Evolutionary conservation across 2,888 invertebrate genomes (phyloP).

Genomic region (Scaptomyza polygonia): DNA sequence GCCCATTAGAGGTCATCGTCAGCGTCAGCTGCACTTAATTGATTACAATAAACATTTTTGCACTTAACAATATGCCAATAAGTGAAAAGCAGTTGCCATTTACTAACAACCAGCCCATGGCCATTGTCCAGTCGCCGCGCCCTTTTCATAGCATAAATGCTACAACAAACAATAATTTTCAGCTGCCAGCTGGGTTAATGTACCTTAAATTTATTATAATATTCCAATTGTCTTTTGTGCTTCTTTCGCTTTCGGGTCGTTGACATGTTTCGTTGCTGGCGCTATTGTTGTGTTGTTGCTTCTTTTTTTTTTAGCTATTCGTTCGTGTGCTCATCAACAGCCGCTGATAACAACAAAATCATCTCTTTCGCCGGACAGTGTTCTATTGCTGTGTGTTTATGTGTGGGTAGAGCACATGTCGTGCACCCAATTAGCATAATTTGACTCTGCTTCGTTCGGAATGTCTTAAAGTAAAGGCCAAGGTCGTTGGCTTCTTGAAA

Average conservation of each 20-base stretch:
- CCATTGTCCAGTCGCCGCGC: slow-evolving; percentile 37
- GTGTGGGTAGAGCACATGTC: slow-evolving; percentile 31
- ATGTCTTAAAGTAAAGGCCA: slow-evolving; percentile 36
- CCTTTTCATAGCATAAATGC: slow-evolving; percentile 33
- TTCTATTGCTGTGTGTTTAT: slow-evolving; percentile 14
- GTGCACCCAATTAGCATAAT: slow-evolving; percentile 53
- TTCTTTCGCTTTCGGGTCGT: slow-evolving; percentile 68
- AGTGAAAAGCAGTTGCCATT: slow-evolving; percentile 27
- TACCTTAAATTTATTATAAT: slow-evolving; percentile 79
- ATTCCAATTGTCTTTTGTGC: slow-evolving; percentile 50
- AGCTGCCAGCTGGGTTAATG: slow-evolving; percentile 64
- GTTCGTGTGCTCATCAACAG: slow-evolving; percentile 45
- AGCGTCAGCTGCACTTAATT: slow-evolving; percentile 23
- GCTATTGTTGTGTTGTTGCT: slow-evolving; percentile 44
- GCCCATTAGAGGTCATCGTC: slow-evolving; percentile 11
- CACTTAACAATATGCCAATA: slow-evolving; percentile 25
- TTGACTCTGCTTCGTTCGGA: slow-evolving; percentile 12
- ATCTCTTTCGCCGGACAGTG: slow-evolving; percentile 38
- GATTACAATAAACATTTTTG: slow-evolving; percentile 22
- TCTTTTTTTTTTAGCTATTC: slow-evolving; percentile 53
- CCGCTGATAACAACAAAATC: slow-evolving; percentile 51
- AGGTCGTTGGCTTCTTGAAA: slow-evolving; percentile 48
- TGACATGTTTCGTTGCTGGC: slow-evolving; percentile 70
- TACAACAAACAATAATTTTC: slow-evolving; percentile 17
- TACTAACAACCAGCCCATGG: neutral